Base-by-base conservation (phyloP, 2,113 vertebrate genomes). In the Phyllostomus hastatus region DNA sequence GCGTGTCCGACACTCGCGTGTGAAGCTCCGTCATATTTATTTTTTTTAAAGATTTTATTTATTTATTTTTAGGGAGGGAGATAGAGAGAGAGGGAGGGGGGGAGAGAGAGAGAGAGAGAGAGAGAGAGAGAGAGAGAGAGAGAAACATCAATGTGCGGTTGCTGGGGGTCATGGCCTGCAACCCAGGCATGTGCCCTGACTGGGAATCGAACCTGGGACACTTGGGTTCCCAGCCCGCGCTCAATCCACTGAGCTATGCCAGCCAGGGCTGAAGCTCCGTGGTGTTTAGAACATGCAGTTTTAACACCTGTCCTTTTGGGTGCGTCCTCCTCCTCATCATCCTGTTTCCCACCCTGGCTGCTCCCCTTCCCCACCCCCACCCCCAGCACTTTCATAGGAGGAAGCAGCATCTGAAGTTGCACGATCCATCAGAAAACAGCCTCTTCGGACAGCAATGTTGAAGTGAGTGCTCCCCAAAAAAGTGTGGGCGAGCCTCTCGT, bases 361-460 rank as follows among this genome's bases (percentile, higher is more conserved):
- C 72, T 69, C 61, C 61, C 88, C 41, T 31, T 66, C 33, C 46
- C 7, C 15, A 15, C 59, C 70, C 54, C 54, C 35, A 43, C 33
- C 20, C 52, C 16, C 11, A 10, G n/a, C 10, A 24, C 31, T 61
- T 73, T n/a, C 5, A 35, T 67, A 97, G 92, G 61, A 48, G 50
- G 94, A 95, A 70, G 19, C 90, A 72, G 5, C 17, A 52, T 57
- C 94, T 2, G 6, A 80, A 91, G 61, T 66, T 76, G 69, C 79
- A 78, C 66, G 88, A 1, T 0, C n/a, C n/a, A n/a, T n/a, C 91
- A 90, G 41, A 85, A 96, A 95, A 16, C 0, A 0, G 81, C 95
- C 84, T 87, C 75, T 80, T 94, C 92, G 90, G 35, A 50, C 76
- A 92, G 86, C 80, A 41, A 61, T 20, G 69, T 81, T 97, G 75